Base-by-base conservation (phyloP, 2,797 vertebrate genomes). In the Neoniphon sammara region DNA sequence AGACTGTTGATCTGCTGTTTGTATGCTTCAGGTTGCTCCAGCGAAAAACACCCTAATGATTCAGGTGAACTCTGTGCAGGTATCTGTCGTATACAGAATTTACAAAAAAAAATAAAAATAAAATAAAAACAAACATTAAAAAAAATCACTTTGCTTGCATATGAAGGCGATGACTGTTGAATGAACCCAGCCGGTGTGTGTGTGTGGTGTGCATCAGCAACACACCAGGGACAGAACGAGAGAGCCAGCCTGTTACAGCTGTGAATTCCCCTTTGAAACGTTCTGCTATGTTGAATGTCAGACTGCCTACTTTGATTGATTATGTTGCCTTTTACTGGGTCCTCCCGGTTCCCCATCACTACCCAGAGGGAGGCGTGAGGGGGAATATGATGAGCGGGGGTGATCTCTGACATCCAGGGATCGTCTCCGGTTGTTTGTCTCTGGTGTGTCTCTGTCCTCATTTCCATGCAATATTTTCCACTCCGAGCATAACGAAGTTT, bases 281-380 rank as follows among this genome's bases (percentile, higher is more conserved):
- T 64, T 82, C 73, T 73, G 73, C 79, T 77, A 66, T 82, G 88
- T 73, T 90, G 86, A 92, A 93, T 91, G 92, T 92, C 92, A 91
- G 83, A 6, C 83, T 87, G 87, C 79, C 83, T 81, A 75, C 82
- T 86, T 88, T 91, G 92, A 93, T 90, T 91, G 92, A 93, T 92
- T 88, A 85, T 86, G 83, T 90, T 91, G 90, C 86, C 88, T 93
- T 92, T 92, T 90, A 86, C 78, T 62, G 81, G 82, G 78, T 73
- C 71, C 80, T 90, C 90, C 87, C 84, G 73, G 81, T 67, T 77
- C 75, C 89, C 81, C 85, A 76, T 85, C 81, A 56, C 83, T 34
- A 81, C 78, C 77, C 75, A 60, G 84, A 87, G 86, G 85, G 82
- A 75, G 71, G 61, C 56, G 54, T 2, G 81, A 64, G 72, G 76